A percentile compares a stretch with the other conserved stretches of the same genome.
These are phyloP conservation scores for Trichacis sp. DNA, from an alignment of 2,888 invertebrate genomes.

Conservation along the genomic window DNA sequence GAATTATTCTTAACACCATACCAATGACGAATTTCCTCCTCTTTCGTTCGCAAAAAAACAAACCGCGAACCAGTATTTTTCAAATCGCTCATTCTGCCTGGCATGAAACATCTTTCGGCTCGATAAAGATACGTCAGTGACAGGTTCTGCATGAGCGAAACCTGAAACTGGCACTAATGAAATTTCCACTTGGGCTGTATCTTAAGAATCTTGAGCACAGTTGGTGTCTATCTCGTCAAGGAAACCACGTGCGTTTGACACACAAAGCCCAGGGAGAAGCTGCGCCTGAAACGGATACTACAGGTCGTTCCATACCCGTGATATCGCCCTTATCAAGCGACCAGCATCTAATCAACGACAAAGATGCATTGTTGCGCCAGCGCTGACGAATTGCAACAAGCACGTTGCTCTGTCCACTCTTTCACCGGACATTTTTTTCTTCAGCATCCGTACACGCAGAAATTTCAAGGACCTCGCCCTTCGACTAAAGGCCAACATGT, in stretches of 20 bases:
- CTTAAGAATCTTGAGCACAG: conserved; percentile 3
- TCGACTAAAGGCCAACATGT: conserved; percentile 1
- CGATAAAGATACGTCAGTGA: conserved; percentile 3
- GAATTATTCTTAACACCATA: too few relatives aligned
- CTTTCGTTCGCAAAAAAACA: too few relatives aligned
- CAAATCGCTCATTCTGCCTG: too few relatives aligned
- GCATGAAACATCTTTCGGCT: neutral
- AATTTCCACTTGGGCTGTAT: conserved; percentile 8
- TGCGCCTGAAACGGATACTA: conserved; percentile 29
- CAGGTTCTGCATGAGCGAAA: conserved; percentile 5
- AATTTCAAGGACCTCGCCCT: conserved; percentile 8
- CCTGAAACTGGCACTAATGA: conserved; percentile 8
- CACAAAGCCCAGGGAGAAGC: conserved; percentile 17
- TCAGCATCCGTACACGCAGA: neutral
- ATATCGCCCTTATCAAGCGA: conserved; percentile 48
- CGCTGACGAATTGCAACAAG: conserved; percentile 54
- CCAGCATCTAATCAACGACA: conserved; percentile 60
- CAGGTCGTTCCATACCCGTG: conserved; percentile 18
- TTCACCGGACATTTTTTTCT: neutral
- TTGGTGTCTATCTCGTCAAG: conserved; percentile 1
- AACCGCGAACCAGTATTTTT: too few relatives aligned
- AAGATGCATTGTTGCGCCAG: conserved; percentile 58
- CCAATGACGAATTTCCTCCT: too few relatives aligned
- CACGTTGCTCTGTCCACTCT: conserved; percentile 17
- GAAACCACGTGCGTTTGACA: conserved; percentile 25